A percentile compares a stretch with the other conserved stretches of the same genome.
phyloP scores from a whole-genome alignment of 2,888 invertebrate genomes.

The Thecophora atra region DNA sequence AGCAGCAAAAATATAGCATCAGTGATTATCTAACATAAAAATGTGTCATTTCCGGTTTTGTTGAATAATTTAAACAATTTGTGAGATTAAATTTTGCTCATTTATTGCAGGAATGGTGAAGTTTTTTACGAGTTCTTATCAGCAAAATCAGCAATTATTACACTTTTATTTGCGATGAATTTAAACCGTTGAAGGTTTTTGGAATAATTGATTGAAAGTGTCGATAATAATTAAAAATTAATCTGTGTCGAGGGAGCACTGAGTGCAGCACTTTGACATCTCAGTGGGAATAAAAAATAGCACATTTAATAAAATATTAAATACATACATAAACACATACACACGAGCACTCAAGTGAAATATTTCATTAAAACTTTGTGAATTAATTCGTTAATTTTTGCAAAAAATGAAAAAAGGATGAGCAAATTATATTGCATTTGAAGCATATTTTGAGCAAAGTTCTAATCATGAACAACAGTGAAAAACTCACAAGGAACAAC shows the following conservation, averaged over 20 bases:
- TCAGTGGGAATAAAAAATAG: too few species aligned
- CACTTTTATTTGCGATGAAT: neutral
- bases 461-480: conserved; percentile 27
- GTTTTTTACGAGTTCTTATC: neutral
- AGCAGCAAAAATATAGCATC: too few species aligned
- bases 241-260: neutral
- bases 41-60: too few species aligned
- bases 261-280: too few species aligned
- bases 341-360: neutral
- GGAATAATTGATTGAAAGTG: conserved; percentile 10
- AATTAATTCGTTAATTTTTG: conserved; percentile 30
- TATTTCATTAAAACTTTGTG: conserved; percentile 34
- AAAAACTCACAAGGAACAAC: conserved; percentile 16
- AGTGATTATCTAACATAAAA: too few species aligned
- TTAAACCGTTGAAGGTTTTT: neutral
- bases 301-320: neutral
- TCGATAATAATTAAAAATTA: conserved; percentile 4
- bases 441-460: conserved; percentile 24
- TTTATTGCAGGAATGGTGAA: neutral
- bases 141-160: neutral
- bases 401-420: neutral
- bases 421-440: conserved; percentile 31
- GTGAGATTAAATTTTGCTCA: neutral
- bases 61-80: too few species aligned
- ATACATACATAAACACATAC: neutral